Evolutionary conservation across 2,113 vertebrate genomes (phyloP).

Genomic region (Centropus unirufus): DNA sequence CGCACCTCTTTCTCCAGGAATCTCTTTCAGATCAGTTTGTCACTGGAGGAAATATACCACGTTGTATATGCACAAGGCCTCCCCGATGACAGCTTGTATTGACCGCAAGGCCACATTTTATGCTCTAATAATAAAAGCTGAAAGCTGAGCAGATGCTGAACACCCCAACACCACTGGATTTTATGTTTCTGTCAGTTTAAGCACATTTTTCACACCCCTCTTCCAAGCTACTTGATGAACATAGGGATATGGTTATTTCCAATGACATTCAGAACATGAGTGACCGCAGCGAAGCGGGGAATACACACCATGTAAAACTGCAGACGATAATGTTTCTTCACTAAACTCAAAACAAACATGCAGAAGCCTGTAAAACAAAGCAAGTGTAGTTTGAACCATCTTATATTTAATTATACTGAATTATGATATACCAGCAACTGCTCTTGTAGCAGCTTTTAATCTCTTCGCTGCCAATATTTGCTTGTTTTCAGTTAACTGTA

Average conservation of each 20-base stretch:
- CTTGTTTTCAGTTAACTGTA: neutral
- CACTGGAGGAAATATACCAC: neutral
- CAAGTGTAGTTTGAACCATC: constrained; percentile 13
- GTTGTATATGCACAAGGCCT: neutral
- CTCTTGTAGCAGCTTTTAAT: neutral
- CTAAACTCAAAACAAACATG: constrained; percentile 99
- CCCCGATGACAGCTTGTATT: neutral
- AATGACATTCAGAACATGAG: neutral
- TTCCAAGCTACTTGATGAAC: neutral
- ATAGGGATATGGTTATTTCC: neutral
- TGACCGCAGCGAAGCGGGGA: constrained; percentile 62
- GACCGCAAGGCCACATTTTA: neutral
- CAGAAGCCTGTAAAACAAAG: constrained; percentile 94
- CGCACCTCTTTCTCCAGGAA: neutral
- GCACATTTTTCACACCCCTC: neutral
- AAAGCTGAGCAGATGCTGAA: neutral
- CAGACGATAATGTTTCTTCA: constrained; percentile 99
- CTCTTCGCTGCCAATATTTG: neutral
- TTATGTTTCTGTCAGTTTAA: neutral
- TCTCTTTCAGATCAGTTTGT: neutral
- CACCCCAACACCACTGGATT: neutral
- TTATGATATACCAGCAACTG: neutral
- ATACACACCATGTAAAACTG: constrained; percentile 99
- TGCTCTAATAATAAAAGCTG: neutral
- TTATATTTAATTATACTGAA: neutral